A percentile compares a stretch with the other conserved stretches of the same genome.
These are phyloP conservation scores for Sitodiplosis mosellana DNA, from an alignment of 1,140 invertebrate genomes.

Conservation along the genomic window DNA sequence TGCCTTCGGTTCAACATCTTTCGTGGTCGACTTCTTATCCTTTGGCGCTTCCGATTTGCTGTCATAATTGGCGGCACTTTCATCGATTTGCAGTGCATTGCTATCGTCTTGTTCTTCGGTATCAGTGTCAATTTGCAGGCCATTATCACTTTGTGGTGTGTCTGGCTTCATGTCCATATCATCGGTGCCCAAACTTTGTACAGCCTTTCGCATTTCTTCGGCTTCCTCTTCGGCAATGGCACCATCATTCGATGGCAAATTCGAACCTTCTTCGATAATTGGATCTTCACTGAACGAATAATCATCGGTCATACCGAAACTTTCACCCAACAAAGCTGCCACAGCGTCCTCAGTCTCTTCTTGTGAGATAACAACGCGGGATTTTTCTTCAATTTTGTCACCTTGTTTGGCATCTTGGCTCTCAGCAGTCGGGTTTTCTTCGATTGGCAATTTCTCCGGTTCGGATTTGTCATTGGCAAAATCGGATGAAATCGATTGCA, in stretches of 20 bases:
- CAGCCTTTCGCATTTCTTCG: conserved; percentile 59
- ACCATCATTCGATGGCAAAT: conserved; percentile 1
- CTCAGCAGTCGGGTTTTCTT: conserved; percentile 21
- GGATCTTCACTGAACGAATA: conserved; percentile 31
- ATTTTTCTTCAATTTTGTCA: conserved; percentile 50
- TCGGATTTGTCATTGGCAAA: conserved; percentile 19
- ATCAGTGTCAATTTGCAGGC: conserved; percentile 72
- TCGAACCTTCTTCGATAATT: conserved; percentile 10
- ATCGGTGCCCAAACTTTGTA: conserved; percentile 50
- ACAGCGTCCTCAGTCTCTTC: conserved; percentile 86
- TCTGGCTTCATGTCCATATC: conserved; percentile 63
- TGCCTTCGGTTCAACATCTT: no score
- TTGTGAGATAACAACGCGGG: conserved; percentile 67
- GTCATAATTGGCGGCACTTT: no score
- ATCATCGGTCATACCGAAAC: conserved; percentile 44
- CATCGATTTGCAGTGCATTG: conserved; percentile 6
- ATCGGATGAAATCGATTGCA: conserved; percentile 48
- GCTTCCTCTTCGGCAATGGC: conserved; percentile 43
- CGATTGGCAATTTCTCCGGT: conserved; percentile 21
- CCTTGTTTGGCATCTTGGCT: conserved; percentile 20
- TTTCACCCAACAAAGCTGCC: conserved; percentile 66
- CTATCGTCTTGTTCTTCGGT: conserved; percentile 53
- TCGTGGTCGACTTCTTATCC: no score
- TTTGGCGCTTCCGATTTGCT: no score
- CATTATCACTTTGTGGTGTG: conserved; percentile 65